These are phyloP conservation scores for Drosophila saltans DNA, from an alignment of 1,140 invertebrate species.

Conservation along the genomic window DNA sequence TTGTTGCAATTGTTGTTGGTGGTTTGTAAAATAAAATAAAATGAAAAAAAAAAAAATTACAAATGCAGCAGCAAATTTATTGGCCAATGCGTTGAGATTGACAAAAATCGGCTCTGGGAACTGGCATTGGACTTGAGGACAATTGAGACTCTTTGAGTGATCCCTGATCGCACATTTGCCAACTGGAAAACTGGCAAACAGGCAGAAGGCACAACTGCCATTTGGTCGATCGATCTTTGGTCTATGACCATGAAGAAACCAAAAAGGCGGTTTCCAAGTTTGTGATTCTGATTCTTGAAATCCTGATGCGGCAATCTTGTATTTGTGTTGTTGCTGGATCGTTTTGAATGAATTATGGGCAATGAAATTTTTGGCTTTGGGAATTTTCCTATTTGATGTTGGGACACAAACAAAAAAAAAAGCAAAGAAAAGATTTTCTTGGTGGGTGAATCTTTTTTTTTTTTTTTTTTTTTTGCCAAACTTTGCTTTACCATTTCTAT, in stretches of 20 bases:
- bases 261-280: slow-evolving; percentile 17
- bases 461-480: neutral
- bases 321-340: slow-evolving; percentile 1
- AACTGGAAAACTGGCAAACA: slow-evolving; percentile 2
- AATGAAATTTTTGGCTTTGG: slow-evolving; percentile 20
- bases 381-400: slow-evolving; percentile 15
- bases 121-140: neutral
- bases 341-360: slow-evolving; percentile 21
- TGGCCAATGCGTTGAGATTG: neutral
- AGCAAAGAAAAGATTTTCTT: neutral
- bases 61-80: slow-evolving; percentile 21
- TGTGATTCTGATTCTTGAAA: slow-evolving; percentile 12
- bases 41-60: slow-evolving; percentile 2
- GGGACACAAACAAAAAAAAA: neutral
- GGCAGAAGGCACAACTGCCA: neutral
- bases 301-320: slow-evolving; percentile 3
- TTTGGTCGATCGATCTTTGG: slow-evolving; percentile 12
- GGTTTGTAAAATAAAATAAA: slow-evolving; percentile 1
- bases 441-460: slow-evolving; percentile 10
- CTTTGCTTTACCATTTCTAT: neutral
- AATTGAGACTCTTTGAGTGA: slow-evolving; percentile 7
- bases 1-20: neutral
- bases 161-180: slow-evolving; percentile 21
- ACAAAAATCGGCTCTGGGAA: slow-evolving; percentile 14
- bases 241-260: slow-evolving; percentile 8